phyloP scores from a whole-genome alignment of 2,113 vertebrate species.

The Ploceus nigricollis region DNA sequence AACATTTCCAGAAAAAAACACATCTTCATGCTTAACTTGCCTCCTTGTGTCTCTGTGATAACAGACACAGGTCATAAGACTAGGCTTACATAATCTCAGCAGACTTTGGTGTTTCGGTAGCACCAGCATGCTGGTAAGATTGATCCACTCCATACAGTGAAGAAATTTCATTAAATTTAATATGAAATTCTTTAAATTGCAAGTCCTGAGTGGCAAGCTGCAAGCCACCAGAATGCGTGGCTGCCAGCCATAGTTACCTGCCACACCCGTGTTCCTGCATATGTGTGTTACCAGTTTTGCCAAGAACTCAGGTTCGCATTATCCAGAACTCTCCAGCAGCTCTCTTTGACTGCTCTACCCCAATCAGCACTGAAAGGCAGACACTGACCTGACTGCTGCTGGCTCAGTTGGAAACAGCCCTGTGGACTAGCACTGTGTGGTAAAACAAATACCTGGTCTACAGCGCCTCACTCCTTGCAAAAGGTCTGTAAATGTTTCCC shows the following conservation, averaged over 20 bases:
- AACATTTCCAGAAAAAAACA: neutral
- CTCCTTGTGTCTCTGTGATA: neutral
- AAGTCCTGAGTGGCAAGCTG: neutral
- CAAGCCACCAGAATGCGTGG: neutral
- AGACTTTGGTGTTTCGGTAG: neutral
- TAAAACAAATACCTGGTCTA: neutral
- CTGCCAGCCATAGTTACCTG: neutral
- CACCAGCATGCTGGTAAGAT: fast-evolving
- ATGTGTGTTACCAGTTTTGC: neutral
- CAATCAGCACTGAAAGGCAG: neutral
- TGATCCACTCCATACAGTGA: neutral
- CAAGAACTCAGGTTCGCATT: neutral
- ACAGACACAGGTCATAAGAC: neutral
- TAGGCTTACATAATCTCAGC: neutral
- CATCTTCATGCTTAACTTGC: neutral
- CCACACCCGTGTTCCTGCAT: neutral
- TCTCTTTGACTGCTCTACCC: neutral
- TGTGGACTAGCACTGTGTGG: neutral
- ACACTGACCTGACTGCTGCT: neutral
- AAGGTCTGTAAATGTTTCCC: neutral
- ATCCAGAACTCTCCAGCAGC: neutral
- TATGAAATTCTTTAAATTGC: neutral
- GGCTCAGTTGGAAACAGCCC: neutral
- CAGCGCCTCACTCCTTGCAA: neutral
- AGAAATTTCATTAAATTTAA: neutral